phyloP scores from a whole-genome alignment of 92 coral and sea anemone genomes.

The Zoanthus sansibaricus region DNA sequence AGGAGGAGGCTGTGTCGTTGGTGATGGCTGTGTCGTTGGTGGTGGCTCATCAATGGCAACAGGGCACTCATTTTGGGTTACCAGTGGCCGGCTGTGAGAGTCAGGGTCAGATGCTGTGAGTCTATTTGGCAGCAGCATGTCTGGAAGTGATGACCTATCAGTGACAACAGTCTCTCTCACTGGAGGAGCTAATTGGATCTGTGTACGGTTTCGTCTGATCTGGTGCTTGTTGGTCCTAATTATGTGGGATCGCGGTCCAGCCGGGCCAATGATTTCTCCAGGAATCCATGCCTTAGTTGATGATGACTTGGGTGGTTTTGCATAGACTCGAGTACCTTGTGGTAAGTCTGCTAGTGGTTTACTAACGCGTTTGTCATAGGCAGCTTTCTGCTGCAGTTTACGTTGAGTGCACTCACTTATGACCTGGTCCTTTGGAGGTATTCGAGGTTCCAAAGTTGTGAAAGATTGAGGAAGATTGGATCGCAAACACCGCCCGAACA shows the following conservation, averaged over 20 bases:
- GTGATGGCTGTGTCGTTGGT: neutral
- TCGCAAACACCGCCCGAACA: slow-evolving; percentile 27
- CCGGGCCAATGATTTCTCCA: slow-evolving; percentile 32
- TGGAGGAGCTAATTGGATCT: slow-evolving; percentile 47
- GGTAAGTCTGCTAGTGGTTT: slow-evolving; percentile 25
- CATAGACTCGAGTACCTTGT: neutral
- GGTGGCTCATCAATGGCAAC: neutral
- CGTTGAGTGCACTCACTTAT: slow-evolving; percentile 33
- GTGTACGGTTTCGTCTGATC: slow-evolving; percentile 43
- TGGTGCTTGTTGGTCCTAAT: slow-evolving; percentile 40
- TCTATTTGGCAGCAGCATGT: slow-evolving; percentile 1
- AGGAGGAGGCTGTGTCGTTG: neutral
- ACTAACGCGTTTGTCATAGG: slow-evolving; percentile 60
- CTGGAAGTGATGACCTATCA: slow-evolving; percentile 19
- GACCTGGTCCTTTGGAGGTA: slow-evolving; percentile 52
- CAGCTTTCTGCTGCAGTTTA: slow-evolving; percentile 50
- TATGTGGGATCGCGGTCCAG: slow-evolving; percentile 54
- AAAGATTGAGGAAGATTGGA: slow-evolving; percentile 47
- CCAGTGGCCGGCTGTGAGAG: slow-evolving; percentile 8
- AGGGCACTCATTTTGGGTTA: neutral
- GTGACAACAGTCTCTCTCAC: neutral
- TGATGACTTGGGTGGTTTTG: slow-evolving; percentile 30
- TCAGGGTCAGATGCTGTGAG: neutral
- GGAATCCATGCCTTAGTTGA: slow-evolving; percentile 64
- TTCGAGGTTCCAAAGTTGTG: slow-evolving; percentile 22